phyloP scores from a whole-genome alignment of 1,140 invertebrate genomes.

The Drosophila pectinifera region DNA sequence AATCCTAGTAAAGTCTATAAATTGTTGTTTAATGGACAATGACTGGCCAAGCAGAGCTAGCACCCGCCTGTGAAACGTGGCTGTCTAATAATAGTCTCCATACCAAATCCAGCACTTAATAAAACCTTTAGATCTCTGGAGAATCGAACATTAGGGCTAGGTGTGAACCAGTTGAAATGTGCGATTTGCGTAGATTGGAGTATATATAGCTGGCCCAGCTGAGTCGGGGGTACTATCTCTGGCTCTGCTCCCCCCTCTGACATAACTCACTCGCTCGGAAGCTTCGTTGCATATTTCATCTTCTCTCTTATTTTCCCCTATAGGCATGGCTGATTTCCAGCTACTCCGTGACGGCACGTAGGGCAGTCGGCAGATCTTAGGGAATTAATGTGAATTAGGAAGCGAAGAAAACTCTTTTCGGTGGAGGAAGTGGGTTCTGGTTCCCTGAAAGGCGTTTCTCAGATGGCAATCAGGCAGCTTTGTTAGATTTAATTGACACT shows the following conservation, averaged over 20 bases:
- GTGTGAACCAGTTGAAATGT: slow-evolving; percentile 42
- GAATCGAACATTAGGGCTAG: slow-evolving; percentile 1
- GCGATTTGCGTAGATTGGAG: slow-evolving; percentile 42
- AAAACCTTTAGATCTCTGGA: not conserved
- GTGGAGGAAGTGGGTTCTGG: not conserved
- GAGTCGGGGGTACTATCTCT: not conserved
- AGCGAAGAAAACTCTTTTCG: not conserved
- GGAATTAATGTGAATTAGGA: slow-evolving; percentile 16
- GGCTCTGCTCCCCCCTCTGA: not conserved
- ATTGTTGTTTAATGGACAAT: not conserved
- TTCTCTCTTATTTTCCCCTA: slow-evolving; percentile 1
- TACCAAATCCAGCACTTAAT: slow-evolving; percentile 25
- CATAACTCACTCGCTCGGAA: slow-evolving; percentile 42
- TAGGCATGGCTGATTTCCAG: slow-evolving; percentile 58
- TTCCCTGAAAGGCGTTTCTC: not conserved
- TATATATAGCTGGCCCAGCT: slow-evolving; percentile 21
- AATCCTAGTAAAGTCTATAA: too few relatives aligned
- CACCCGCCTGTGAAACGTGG: slow-evolving; percentile 55
- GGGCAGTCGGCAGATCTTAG: slow-evolving; percentile 10
- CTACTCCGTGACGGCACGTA: slow-evolving; percentile 74
- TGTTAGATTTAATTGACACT: slow-evolving; percentile 23
- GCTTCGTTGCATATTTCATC: slow-evolving; percentile 52
- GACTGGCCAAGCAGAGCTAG: slow-evolving; percentile 19
- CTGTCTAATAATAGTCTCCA: slow-evolving; percentile 38
- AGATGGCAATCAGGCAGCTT: slow-evolving; percentile 18